These are phyloP conservation scores for Turnix velox DNA, from an alignment of 2,113 vertebrate species.

Conservation along the genomic window DNA sequence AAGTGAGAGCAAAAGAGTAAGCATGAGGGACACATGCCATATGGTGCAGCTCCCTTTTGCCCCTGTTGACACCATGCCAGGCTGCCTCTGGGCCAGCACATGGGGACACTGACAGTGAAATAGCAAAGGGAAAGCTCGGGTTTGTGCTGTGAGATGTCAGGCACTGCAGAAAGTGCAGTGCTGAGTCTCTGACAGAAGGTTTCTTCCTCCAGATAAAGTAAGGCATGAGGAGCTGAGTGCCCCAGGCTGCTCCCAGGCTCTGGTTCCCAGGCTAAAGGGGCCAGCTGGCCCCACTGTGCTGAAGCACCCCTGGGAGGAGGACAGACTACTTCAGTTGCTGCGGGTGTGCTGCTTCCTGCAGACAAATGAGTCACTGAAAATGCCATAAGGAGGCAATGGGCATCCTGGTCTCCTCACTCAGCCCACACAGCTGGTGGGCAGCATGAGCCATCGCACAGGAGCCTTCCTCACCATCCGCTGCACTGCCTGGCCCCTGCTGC, in stretches of 20 bases:
- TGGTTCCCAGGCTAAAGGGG: background rate
- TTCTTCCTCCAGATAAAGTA: background rate
- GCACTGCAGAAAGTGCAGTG: background rate
- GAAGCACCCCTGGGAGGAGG: background rate
- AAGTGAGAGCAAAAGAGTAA: background rate
- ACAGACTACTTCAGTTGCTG: conserved; percentile 14
- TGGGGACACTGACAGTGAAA: fast-evolving
- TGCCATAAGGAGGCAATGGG: conserved; percentile 22
- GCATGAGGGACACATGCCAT: fast-evolving
- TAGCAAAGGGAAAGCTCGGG: background rate
- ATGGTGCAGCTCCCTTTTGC: background rate
- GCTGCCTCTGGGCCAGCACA: background rate
- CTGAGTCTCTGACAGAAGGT: background rate
- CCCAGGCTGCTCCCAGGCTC: background rate
- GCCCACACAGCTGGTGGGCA: conserved; percentile 37
- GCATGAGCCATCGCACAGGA: background rate
- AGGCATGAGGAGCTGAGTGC: background rate
- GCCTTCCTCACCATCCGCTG: background rate
- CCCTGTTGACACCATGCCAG: background rate
- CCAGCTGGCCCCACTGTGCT: background rate
- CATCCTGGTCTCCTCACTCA: background rate
- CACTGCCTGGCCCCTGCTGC: background rate
- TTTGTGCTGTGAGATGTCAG: background rate
- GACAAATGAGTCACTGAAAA: conserved; percentile 33
- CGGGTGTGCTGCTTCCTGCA: background rate